phyloP scores from a whole-genome alignment of 2,797 vertebrate species.

The Telmatherina bonti region DNA sequence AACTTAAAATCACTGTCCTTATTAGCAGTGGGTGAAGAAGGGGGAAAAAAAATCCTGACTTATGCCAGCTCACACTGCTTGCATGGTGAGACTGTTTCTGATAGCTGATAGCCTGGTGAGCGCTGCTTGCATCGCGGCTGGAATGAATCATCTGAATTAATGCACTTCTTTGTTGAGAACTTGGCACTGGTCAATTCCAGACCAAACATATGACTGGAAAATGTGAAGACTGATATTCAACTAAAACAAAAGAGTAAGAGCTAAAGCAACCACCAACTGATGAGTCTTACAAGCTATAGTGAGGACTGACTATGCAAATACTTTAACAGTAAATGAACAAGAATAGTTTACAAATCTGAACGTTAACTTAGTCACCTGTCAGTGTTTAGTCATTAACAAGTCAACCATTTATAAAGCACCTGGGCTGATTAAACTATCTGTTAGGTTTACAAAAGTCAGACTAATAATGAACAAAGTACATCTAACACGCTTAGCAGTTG shows the following conservation, averaged over 20 bases:
- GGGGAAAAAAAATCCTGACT: conserved; percentile 57
- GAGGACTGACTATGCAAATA: conserved; percentile 4
- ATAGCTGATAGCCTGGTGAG: conserved; percentile 56
- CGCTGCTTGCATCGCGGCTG: conserved; percentile 58
- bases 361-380: conserved; percentile 17
- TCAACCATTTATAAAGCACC: conserved; percentile 27
- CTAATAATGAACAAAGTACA: neutral
- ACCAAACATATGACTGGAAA: conserved; percentile 72
- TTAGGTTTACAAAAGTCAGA: conserved; percentile 33
- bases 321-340: neutral
- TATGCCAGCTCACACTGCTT: conserved; percentile 56
- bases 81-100: conserved; percentile 32
- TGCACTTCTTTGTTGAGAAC: conserved; percentile 73
- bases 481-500: conserved; percentile 4
- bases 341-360: neutral
- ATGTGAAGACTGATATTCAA: conserved; percentile 62
- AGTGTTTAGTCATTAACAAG: conserved; percentile 10
- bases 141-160: conserved; percentile 73
- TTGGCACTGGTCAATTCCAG: conserved; percentile 65
- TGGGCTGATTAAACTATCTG: conserved; percentile 24
- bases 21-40: conserved; percentile 27
- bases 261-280: conserved; percentile 40
- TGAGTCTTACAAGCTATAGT: conserved; percentile 21
- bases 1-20: conserved; percentile 40
- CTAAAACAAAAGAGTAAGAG: conserved; percentile 47